Conservation (phyloP, 2,888 invertebrate genomes). For the Agrilus biguttatus region DNA sequence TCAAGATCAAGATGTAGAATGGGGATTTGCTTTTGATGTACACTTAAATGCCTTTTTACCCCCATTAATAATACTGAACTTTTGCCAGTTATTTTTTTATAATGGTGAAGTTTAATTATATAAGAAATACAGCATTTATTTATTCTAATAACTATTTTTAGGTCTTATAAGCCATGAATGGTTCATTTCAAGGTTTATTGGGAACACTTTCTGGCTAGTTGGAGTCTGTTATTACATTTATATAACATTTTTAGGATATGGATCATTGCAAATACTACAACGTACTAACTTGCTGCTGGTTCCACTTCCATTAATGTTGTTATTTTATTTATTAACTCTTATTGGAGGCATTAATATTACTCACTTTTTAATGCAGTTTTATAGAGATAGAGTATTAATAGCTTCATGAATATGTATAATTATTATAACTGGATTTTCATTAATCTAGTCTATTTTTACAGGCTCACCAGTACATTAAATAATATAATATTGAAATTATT, state of each 20-base stretch:
- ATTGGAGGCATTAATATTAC: conserved; percentile 75
- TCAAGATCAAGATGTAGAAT: conserved; percentile 77
- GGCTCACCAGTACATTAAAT: too few relatives aligned
- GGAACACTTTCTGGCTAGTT: conserved; percentile 87
- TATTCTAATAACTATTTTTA: conserved; percentile 31
- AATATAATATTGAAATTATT: too few relatives aligned
- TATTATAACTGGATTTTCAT: conserved; percentile 2
- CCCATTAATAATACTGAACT: conserved; percentile 84
- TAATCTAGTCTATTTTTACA: conserved; percentile 1
- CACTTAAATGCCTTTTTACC: conserved; percentile 98
- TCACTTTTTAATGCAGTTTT: conserved; percentile 66
- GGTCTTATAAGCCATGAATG: conserved; percentile 63
- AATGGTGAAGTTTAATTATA: conserved; percentile 42
- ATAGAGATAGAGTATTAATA: conserved; percentile 58
- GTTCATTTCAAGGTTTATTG: conserved; percentile 69
- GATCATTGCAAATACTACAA: conserved; percentile 74
- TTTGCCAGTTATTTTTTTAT: conserved; percentile 80
- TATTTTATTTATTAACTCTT: conserved; percentile 66
- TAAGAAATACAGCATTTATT: conserved; percentile 1
- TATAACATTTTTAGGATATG: conserved; percentile 94
- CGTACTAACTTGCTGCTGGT: conserved; percentile 74
- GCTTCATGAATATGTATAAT: background rate
- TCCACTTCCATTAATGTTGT: conserved; percentile 62
- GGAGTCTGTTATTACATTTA: conserved; percentile 87
- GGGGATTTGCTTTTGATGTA: conserved; percentile 98